Evolutionary conservation across 1,140 invertebrate genomes (phyloP).

Genomic region (Magallana angulata): DNA sequence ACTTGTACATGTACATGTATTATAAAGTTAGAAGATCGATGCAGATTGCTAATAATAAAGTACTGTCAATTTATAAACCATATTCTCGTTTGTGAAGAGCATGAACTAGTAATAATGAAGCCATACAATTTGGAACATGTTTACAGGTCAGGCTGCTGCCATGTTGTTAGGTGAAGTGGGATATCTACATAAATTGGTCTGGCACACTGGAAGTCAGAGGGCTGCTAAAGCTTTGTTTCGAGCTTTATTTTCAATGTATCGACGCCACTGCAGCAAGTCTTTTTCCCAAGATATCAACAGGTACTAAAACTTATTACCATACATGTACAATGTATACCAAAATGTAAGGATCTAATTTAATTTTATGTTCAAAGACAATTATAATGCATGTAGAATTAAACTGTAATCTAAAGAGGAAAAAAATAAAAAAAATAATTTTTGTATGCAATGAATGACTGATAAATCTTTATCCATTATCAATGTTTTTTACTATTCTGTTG

Average conservation of each 20-base stretch:
- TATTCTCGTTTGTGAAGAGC: too few species aligned
- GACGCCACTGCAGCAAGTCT: constrained; percentile 62
- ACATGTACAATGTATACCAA: not conserved
- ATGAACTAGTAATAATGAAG: too few species aligned
- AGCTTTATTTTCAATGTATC: constrained; percentile 67
- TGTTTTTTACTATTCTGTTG: too few species aligned
- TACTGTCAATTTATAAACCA: too few species aligned
- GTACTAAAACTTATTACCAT: constrained; percentile 40
- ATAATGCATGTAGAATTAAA: too few species aligned
- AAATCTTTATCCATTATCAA: too few species aligned
- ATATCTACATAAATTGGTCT: constrained; percentile 68
- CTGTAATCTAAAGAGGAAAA: too few species aligned
- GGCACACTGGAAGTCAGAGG: constrained; percentile 64
- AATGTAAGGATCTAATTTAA: not conserved
- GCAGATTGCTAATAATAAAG: too few species aligned
- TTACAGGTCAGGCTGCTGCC: constrained; percentile 57
- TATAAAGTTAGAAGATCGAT: too few species aligned
- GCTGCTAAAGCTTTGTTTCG: constrained; percentile 65
- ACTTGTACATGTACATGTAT: not conserved
- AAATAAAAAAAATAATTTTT: too few species aligned
- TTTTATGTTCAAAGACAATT: too few species aligned
- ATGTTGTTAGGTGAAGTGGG: constrained; percentile 63
- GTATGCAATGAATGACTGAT: too few species aligned
- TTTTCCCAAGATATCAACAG: constrained; percentile 68
- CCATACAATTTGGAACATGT: not conserved